Base-by-base conservation (phyloP, 1,140 invertebrate species). In the Eurosta solidaginis region DNA sequence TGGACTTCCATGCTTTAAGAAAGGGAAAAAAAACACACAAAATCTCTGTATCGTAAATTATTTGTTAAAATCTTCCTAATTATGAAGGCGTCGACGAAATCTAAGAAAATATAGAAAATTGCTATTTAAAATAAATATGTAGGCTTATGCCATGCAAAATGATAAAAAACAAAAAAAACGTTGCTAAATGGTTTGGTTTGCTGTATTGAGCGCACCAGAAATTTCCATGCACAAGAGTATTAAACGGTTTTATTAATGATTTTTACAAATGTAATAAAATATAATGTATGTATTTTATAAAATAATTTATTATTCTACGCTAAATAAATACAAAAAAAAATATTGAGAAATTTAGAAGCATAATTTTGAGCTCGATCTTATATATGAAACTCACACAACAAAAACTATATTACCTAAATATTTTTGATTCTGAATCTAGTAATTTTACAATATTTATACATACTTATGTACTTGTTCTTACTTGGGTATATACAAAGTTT, bases 171-270 rank as follows among this genome's bases (percentile, higher is more conserved):
- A n/a, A n/a, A n/a, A 54, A 36, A 33, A 14, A 29, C n/a, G 25
- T 33, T 33, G 20, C 29, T 17, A 59, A 59, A 17, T 29, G 29
- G 7, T 59, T 33, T 59, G 1, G 33, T 36, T 68, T 68, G 36
- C 33, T 9, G 17, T 10, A 68, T 14, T 68, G n/a, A 68, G 59
- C 59, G 40, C 59, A 68, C n/a, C 33, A 42, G 33, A n/a, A 68
- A 68, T 68, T 68, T 40, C 59, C 59, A 68, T 40, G 59, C 59
- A 68, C 59, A 68, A 68, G 59, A 68, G 59, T 68, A 68, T 68
- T 68, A 40, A 54, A 33, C 36, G 6, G 29, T 17, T 68, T 68
- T 68, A 68, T 40, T 4, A 40, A 68, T 33, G 36, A 36, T 20
- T 68, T 68, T 68, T 68, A 68, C 59, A 68, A 14, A 47, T 17